Evolutionary conservation across 2,113 vertebrate species (phyloP).

Genomic region (Sebastes schlegelii): DNA sequence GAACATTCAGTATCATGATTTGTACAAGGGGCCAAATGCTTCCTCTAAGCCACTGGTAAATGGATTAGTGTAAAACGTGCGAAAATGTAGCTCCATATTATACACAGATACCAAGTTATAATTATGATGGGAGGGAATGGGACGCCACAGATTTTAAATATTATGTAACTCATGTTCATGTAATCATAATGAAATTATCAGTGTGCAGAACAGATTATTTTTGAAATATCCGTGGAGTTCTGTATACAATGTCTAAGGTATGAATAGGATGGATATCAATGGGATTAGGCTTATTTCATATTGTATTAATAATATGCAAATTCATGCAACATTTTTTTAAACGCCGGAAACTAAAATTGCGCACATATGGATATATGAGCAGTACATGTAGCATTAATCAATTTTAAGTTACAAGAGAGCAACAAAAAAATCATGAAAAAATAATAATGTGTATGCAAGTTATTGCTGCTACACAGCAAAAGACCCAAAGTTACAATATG

Average conservation of each 20-base stretch:
- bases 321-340: background rate
- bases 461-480: background rate
- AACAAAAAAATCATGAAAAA: too few relatives aligned
- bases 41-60: background rate
- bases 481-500: background rate
- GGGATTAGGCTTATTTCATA: background rate
- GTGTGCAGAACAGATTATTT: background rate
- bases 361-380: too few relatives aligned
- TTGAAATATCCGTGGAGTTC: background rate
- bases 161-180: background rate
- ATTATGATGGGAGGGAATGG: background rate
- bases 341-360: too few relatives aligned
- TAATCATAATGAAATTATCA: background rate
- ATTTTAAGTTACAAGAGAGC: too few relatives aligned
- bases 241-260: background rate
- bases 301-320: background rate
- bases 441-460: too few relatives aligned
- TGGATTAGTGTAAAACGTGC: background rate
- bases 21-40: background rate
- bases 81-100: background rate
- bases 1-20: background rate
- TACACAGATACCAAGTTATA: background rate
- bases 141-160: background rate
- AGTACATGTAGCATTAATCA: too few relatives aligned
- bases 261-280: background rate